Percentiles rank a stretch among this genome's conserved stretches.
Conservation (phyloP, 1,140 invertebrate genomes). For the Hormaphis cornu region DNA sequence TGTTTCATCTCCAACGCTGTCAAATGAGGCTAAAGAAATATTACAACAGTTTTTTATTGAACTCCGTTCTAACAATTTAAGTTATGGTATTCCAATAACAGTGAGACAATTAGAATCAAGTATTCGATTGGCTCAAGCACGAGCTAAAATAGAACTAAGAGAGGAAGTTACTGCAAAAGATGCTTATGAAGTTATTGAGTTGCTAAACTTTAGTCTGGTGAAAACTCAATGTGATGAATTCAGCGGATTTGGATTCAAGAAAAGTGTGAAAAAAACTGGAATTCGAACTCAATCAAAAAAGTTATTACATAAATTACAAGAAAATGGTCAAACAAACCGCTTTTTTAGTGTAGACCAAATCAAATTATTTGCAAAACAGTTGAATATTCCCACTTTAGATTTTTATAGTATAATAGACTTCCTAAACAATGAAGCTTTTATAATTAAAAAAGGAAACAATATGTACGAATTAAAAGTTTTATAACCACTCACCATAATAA, state of each 20-base stretch:
- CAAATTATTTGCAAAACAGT: conserved; percentile 55
- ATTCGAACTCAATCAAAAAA: conserved; percentile 59
- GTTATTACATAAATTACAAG: conserved; percentile 43
- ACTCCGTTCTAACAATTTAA: conserved; percentile 58
- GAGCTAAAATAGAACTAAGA: conserved; percentile 74
- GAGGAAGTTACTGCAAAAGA: conserved; percentile 67
- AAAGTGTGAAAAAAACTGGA: conserved; percentile 60
- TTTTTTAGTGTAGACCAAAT: conserved; percentile 69
- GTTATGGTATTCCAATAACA: conserved; percentile 61
- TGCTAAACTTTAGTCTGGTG: conserved; percentile 70
- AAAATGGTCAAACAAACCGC: conserved; percentile 53
- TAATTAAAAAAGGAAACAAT: conserved; percentile 73
- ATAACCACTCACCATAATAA: too few species aligned
- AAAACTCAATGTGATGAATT: conserved; percentile 64
- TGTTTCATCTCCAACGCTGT: conserved; percentile 65
- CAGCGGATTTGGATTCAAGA: conserved; percentile 56
- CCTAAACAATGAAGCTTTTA: conserved; percentile 73
- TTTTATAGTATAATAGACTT: conserved; percentile 59
- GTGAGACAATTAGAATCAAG: conserved; percentile 79
- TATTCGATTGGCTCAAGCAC: conserved; percentile 74
- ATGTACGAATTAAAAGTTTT: conserved; percentile 55
- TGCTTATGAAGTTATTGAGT: conserved; percentile 75
- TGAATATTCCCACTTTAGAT: conserved; percentile 51
- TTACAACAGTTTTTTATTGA: conserved; percentile 76
- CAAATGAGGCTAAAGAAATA: conserved; percentile 54